Conservation (phyloP, 1,140 invertebrate genomes). For the Hyles vespertilio region DNA sequence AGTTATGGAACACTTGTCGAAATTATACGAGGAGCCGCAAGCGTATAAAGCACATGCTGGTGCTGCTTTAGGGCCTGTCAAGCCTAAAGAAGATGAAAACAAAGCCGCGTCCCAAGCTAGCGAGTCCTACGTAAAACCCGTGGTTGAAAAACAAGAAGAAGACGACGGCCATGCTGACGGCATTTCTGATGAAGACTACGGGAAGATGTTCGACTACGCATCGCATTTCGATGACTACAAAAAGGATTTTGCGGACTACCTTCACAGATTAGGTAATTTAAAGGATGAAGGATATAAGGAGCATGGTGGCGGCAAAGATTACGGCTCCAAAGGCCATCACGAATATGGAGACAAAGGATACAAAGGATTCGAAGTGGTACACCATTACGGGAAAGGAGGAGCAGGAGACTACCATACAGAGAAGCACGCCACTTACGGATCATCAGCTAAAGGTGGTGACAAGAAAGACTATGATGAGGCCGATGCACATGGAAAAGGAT, state of each 20-base stretch:
- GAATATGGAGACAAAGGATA: slow-evolving; percentile 54
- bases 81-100: slow-evolving; percentile 37
- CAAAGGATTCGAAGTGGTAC: slow-evolving; percentile 56
- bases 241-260: slow-evolving; percentile 46
- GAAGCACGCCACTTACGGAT: slow-evolving; percentile 51
- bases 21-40: slow-evolving; percentile 50
- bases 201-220: slow-evolving; percentile 51
- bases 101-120: slow-evolving; percentile 41
- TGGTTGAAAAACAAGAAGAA: slow-evolving; percentile 48
- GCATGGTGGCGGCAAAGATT: slow-evolving; percentile 44
- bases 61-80: slow-evolving; percentile 30
- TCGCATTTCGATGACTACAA: slow-evolving; percentile 42
- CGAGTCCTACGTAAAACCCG: slow-evolving; percentile 50
- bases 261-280: slow-evolving; percentile 40
- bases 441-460: slow-evolving; percentile 37
- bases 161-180: slow-evolving; percentile 44
- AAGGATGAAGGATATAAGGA: slow-evolving; percentile 41
- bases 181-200: slow-evolving; percentile 55
- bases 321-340: slow-evolving; percentile 47
- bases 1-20: slow-evolving; percentile 63
- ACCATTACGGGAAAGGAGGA: slow-evolving; percentile 53
- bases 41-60: slow-evolving; percentile 41
- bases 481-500: slow-evolving; percentile 55
- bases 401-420: slow-evolving; percentile 53
- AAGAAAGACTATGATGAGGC: slow-evolving; percentile 42